Evolutionary conservation across 2,888 invertebrate species (phyloP), one percentile per base, ranked within the genome.

Genomic region (Chrysina gloriosa): DNA sequence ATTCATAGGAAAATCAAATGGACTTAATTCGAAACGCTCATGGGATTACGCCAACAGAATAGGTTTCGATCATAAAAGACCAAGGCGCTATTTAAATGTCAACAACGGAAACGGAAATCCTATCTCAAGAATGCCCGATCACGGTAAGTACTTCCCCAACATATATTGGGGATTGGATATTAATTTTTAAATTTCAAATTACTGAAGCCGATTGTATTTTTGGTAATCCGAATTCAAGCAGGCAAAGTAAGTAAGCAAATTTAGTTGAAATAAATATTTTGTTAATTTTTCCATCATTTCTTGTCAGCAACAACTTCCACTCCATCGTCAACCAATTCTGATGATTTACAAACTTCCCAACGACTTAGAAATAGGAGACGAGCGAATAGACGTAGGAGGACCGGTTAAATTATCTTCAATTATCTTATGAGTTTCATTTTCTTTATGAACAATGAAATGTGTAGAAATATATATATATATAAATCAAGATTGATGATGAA

Each of bases 201-300:
- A 23, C 27, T 16, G 5, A 16, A 63, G 63, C 63, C 11, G 42
- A 63, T 11, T 63, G 63, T 9, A 34, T 39, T n/a, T 63, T 45
- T 45, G 42, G 14, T 16, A 42, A 16, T 11, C 27, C 45, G 16
- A 27, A 3, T 11, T 11, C 39, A 9, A 63, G 31, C 3, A 11
- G 27, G 1, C 39, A 23, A 45, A 42, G 63, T 63, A 63, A 63
- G 5, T 23, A 42, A n/a, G 11, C 14, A n/a, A 7, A 14, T 39
- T 52, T 29, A 16, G 19, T 4, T 9, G 0, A 19, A 11, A 27
- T 31, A 63, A 25, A 27, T 16, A 45, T 25, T 16, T n/a, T 27
- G 27, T 2, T 42, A n/a, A 42, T 25, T 3, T 9, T 45, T n/a
- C 16, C 19, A n/a, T 23, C 9, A 39, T 14, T 45, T 63, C 27